Percentiles rank a stretch among this genome's conserved stretches.
These are phyloP conservation scores for Carettochelys insculpta DNA, from an alignment of 2,113 vertebrate species.

Conservation along the genomic window DNA sequence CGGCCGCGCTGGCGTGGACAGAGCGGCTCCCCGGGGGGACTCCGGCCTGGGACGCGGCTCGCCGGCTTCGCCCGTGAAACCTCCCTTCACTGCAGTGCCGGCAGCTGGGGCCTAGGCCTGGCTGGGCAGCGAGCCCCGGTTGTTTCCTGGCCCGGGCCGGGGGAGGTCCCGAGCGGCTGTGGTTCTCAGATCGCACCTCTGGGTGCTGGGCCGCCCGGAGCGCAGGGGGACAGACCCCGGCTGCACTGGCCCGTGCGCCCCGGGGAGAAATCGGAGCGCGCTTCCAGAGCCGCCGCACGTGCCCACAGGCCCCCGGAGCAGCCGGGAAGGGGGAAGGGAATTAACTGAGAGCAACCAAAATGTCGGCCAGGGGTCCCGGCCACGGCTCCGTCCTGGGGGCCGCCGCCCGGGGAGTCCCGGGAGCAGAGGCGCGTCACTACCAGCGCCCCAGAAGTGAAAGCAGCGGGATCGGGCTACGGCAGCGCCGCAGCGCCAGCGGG, in stretches of 20 bases:
- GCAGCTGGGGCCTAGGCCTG: slow-evolving; percentile 24
- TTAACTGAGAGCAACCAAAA: accelerated
- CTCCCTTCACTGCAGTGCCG: neutral
- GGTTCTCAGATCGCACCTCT: neutral
- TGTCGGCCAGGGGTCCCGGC: accelerated
- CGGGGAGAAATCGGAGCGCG: no score
- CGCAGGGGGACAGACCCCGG: accelerated
- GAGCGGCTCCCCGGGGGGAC: neutral
- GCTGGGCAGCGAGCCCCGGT: neutral
- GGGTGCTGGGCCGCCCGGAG: neutral
- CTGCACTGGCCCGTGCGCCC: neutral
- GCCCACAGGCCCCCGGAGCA: no score
- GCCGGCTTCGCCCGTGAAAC: neutral
- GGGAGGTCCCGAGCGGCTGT: neutral
- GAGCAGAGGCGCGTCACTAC: no score
- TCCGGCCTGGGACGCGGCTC: neutral
- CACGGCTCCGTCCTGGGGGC: no score
- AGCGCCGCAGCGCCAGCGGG: no score
- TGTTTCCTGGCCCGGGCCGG: neutral
- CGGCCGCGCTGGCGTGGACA: neutral
- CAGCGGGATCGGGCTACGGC: no score
- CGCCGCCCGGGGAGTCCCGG: no score
- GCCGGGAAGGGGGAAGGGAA: neutral
- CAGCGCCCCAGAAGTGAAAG: no score
- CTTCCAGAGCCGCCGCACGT: no score